Conservation (phyloP, 2,888 invertebrate species). For the Eupithecia dodoneata region DNA sequence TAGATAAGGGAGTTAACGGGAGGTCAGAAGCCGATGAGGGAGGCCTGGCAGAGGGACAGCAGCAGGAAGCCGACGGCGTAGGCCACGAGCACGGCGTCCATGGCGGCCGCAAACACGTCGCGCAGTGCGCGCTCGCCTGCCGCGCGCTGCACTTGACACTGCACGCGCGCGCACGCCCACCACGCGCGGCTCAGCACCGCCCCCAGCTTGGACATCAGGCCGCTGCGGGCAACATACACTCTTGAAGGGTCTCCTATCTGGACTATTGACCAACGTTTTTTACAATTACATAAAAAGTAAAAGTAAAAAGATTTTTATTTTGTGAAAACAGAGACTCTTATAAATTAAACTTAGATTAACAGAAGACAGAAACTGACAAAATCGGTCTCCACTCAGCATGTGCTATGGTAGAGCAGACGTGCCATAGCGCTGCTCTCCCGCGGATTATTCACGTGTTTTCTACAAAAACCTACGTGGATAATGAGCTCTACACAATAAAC, state of each 20-base stretch:
- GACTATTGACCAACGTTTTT: too few species aligned
- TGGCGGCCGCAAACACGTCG: constrained; percentile 63
- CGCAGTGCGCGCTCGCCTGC: constrained; percentile 54
- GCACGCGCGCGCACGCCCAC: constrained; percentile 43
- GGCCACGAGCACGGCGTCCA: constrained; percentile 66
- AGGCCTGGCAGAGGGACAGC: constrained; percentile 67
- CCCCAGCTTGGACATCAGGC: constrained; percentile 53
- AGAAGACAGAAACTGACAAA: too few species aligned
- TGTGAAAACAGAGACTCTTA: too few species aligned
- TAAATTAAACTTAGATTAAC: too few species aligned
- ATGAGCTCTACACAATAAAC: too few species aligned
- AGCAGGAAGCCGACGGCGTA: constrained; percentile 72
- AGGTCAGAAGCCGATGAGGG: constrained; percentile 34
- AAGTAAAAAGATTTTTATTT: too few species aligned
- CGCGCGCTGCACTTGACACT: constrained; percentile 51
- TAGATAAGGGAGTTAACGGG: neutral
- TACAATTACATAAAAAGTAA: too few species aligned
- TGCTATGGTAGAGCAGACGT: too few species aligned
- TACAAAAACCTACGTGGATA: too few species aligned
- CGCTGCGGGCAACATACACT: constrained; percentile 46
- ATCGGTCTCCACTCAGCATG: too few species aligned
- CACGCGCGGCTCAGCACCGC: constrained; percentile 48
- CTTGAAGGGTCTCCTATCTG: neutral
- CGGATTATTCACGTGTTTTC: too few species aligned
- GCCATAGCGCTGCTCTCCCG: too few species aligned